A percentile compares a stretch with the other conserved stretches of the same genome.
Conservation (phyloP, 1,140 invertebrate species). For the Euwallacea similis region DNA sequence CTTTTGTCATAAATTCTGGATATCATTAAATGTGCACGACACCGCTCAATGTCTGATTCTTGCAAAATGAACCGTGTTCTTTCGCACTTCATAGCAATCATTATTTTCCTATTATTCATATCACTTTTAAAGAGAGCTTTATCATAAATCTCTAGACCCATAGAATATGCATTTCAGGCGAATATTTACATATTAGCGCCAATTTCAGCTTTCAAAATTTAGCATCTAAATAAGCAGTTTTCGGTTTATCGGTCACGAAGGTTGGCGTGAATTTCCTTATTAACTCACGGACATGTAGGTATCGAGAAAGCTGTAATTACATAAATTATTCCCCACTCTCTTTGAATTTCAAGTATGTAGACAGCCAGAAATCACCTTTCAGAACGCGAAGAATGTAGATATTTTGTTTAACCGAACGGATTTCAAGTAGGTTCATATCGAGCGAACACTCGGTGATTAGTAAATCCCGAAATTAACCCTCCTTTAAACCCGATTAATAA, state of each 20-base stretch:
- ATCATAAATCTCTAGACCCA: no score
- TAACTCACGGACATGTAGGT: constrained; percentile 1
- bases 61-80: no score
- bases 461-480: constrained; percentile 7
- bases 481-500: not conserved
- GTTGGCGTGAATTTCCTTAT: constrained; percentile 19
- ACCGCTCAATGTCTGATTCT: no score
- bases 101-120: no score
- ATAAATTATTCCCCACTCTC: constrained; percentile 9
- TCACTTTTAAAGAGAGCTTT: no score
- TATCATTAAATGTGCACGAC: no score
- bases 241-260: constrained; percentile 12
- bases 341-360: not conserved
- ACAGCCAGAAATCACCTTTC: not conserved
- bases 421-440: not conserved
- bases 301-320: constrained; percentile 4
- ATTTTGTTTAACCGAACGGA: not conserved
- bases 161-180: no score
- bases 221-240: constrained; percentile 20
- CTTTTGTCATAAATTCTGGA: constrained; percentile 2
- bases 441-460: not conserved
- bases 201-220: not conserved
- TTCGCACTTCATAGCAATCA: no score
- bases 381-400: not conserved
- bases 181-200: not conserved